Conservation (phyloP, 2,113 vertebrate species). For the Pseudonaja textilis region DNA sequence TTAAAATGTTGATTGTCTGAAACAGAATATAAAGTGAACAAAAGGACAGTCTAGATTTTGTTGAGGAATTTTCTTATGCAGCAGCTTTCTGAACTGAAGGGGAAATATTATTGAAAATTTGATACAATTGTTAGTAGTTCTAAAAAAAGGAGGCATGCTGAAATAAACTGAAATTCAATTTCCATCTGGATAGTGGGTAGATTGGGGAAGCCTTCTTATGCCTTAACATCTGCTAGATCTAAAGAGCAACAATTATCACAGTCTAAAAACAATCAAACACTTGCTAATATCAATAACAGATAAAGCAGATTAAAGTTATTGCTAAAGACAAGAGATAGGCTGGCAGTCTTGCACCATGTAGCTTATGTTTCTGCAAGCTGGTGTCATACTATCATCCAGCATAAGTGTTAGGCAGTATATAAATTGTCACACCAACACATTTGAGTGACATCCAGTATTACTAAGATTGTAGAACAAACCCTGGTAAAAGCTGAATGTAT, state of each 20-base stretch:
- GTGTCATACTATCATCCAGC: not conserved
- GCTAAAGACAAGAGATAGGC: not conserved
- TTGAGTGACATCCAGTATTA: not conserved
- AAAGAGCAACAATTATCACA: not conserved
- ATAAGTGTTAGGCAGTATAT: not conserved
- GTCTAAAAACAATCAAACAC: not conserved
- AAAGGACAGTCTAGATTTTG: not conserved
- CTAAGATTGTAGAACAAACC: not conserved
- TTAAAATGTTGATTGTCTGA: conserved; percentile 21
- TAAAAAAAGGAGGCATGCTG: not conserved
- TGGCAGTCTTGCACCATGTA: not conserved
- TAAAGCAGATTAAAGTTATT: not conserved
- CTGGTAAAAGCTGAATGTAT: not conserved
- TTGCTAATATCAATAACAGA: not conserved
- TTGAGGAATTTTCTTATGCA: not conserved
- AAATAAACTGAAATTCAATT: not conserved
- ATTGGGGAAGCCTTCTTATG: not conserved
- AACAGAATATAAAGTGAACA: not conserved
- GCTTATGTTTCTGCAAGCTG: not conserved
- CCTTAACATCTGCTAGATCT: not conserved
- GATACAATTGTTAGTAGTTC: not conserved
- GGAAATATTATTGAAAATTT: not conserved
- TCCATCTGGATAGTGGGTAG: not conserved
- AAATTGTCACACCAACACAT: not conserved
- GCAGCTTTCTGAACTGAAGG: not conserved